Base-by-base conservation (phyloP, 2,888 invertebrate genomes). In the Rhagophthalmus giganteus region DNA sequence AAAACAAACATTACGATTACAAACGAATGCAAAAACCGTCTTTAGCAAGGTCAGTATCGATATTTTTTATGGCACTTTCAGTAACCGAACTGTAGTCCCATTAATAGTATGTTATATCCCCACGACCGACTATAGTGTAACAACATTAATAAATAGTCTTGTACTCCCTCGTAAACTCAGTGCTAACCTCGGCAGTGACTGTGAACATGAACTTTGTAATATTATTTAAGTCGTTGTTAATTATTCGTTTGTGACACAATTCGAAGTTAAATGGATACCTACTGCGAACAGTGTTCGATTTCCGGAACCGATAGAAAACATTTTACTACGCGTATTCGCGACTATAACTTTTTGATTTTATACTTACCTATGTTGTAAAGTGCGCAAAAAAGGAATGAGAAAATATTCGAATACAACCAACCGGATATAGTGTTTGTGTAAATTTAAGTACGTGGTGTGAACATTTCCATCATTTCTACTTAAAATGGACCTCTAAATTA, bases 131-230 rank as follows among this genome's bases (percentile, higher is more conserved):
- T 28, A 38, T 53, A 58, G 57, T 59, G 55, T 60, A 61, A 59
- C 60, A 61, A 54, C 53, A 61, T 57, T 61, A 61, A 61, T 59
- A 58, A 60, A 60, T 58, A 58, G 54, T 55, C 55, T 53, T 48
- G 61, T 54, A 58, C 59, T 58, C 61, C 57, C 55, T 55, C 57
- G 44, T 58, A 45, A 54, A 51, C 47, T 59, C 58, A 60, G 59
- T 59, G 53, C 50, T 55, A 60, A 58, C 56, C 55, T 57, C 57
- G 60, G 41, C 59, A 54, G 62, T 57, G 59, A 54, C 47, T 51
- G 57, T 49, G 54, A 56, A 51, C 54, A 47, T 57, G 57, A 54
- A 54, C 54, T 52, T 56, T 12, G 16, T 28, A 44, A 20, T 16
- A 28, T 32, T 32, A 32, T n/a, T n/a, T n/a, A 30, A 32, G 41